phyloP scores from a whole-genome alignment of 2,797 vertebrate species.

The Acanthurus tractus region DNA sequence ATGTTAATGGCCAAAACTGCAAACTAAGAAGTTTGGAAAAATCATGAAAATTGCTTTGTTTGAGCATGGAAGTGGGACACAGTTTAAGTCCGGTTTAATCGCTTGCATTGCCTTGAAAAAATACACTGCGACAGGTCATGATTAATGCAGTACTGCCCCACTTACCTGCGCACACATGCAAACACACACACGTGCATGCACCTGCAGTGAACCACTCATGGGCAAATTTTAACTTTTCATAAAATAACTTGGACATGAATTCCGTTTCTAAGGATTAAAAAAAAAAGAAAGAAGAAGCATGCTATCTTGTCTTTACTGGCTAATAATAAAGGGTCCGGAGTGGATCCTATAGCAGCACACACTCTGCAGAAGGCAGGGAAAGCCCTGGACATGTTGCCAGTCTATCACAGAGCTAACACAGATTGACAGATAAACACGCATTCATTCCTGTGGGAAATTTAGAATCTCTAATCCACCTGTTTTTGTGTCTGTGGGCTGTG shows the following conservation, averaged over 20 bases:
- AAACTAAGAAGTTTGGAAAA: conserved; percentile 4
- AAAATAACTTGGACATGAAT: conserved; percentile 35
- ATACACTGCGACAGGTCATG: conserved; percentile 70
- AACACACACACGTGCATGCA: conserved; percentile 10
- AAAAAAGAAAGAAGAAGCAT: not conserved
- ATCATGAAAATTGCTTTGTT: conserved; percentile 10
- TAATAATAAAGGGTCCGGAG: conserved; percentile 32
- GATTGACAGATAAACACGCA: conserved; percentile 69
- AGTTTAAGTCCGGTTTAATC: conserved; percentile 53
- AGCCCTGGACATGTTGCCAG: conserved; percentile 67
- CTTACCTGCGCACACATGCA: conserved; percentile 51
- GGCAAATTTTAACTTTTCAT: conserved; percentile 21
- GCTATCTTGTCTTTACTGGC: conserved; percentile 14
- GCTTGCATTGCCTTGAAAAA: conserved; percentile 36
- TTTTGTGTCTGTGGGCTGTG: conserved; percentile 56
- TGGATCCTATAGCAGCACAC: conserved; percentile 29
- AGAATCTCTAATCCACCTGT: conserved; percentile 68
- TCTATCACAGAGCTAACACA: conserved; percentile 75
- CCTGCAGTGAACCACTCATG: conserved; percentile 5
- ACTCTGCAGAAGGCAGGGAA: conserved; percentile 67
- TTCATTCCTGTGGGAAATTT: conserved; percentile 72
- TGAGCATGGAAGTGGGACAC: conserved; percentile 38
- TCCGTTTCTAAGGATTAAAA: conserved; percentile 22
- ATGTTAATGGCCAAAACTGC: conserved; percentile 2
- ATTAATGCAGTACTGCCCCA: conserved; percentile 73